Evolutionary conservation across 2,113 vertebrate genomes (phyloP).

Genomic region (Ceyx melanurus): DNA sequence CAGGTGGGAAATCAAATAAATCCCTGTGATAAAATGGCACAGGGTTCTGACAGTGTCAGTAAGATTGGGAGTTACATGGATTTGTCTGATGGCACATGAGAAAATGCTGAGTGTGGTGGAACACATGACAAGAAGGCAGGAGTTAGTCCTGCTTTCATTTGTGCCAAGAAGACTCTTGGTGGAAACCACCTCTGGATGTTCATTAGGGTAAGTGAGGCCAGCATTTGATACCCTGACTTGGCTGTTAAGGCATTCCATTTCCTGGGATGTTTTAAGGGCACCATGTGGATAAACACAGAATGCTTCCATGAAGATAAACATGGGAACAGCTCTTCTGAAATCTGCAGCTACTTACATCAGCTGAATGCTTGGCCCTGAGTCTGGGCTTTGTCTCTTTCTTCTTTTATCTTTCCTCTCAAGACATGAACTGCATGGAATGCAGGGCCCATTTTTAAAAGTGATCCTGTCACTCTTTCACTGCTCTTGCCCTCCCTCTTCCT

Average conservation of each 20-base stretch:
- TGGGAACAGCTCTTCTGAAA: background rate
- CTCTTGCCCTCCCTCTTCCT: constrained; percentile 27
- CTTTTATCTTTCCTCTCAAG: constrained; percentile 3
- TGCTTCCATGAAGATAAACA: background rate
- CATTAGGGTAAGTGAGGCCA: background rate
- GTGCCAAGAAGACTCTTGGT: background rate
- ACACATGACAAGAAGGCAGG: background rate
- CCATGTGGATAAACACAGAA: background rate
- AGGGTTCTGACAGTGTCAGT: background rate
- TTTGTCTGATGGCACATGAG: background rate
- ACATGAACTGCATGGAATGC: background rate
- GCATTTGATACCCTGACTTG: background rate
- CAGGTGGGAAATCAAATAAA: background rate
- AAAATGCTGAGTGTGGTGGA: background rate
- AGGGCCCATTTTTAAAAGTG: background rate
- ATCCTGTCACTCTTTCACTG: background rate
- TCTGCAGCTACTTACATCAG: background rate
- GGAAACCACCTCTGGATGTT: background rate
- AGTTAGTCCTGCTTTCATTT: background rate
- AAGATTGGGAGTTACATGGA: background rate
- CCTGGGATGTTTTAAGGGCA: background rate
- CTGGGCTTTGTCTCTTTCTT: constrained; percentile 22
- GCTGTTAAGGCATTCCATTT: background rate
- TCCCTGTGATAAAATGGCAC: background rate
- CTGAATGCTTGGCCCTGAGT: background rate